Evolutionary conservation across 2,888 invertebrate genomes (phyloP).

Genomic region (Danaus chrysippus): DNA sequence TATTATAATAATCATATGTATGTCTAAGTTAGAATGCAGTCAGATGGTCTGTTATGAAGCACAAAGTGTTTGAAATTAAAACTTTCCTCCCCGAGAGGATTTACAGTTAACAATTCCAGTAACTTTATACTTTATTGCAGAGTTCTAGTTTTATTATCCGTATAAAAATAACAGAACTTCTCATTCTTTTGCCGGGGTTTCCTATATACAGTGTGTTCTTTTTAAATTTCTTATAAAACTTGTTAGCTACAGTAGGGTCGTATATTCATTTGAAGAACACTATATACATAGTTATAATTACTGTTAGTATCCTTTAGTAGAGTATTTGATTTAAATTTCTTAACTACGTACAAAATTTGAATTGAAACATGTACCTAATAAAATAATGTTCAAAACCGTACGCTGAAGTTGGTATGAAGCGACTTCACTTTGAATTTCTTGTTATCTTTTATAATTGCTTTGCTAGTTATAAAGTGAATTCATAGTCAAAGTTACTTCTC

Average conservation of each 20-base stretch:
- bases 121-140: conserved; percentile 11
- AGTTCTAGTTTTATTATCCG: conserved; percentile 13
- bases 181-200: background rate
- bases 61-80: conserved; percentile 20
- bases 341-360: no score
- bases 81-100: conserved; percentile 12
- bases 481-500: background rate
- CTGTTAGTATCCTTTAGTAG: no score
- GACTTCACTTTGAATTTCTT: background rate
- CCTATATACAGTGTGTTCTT: background rate
- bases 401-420: no score
- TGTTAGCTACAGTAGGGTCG: background rate
- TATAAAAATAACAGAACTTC: conserved; percentile 4
- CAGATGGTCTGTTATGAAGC: conserved; percentile 17
- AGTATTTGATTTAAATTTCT: no score
- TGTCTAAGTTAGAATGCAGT: conserved; percentile 9
- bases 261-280: background rate
- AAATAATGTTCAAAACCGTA: no score
- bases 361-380: no score
- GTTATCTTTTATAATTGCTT: background rate
- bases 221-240: background rate
- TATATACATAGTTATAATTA: no score
- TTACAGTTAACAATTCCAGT: conserved; percentile 14
- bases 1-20: conserved; percentile 9
- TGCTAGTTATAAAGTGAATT: background rate